Evolutionary conservation across 2,797 vertebrate species (phyloP).

Genomic region (Limnodromus scolopaceus): DNA sequence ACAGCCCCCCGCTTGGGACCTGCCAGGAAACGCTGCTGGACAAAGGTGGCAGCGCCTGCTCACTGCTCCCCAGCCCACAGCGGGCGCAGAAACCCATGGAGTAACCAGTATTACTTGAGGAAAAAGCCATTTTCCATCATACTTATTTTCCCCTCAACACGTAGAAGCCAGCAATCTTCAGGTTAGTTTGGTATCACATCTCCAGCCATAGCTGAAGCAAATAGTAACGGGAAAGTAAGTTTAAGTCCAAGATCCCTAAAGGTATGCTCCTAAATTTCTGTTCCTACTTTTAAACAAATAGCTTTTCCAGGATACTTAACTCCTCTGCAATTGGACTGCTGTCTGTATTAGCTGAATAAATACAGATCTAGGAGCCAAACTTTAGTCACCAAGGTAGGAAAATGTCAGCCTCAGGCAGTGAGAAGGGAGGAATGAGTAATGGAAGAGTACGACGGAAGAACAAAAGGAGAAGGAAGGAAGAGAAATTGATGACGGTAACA

Average conservation of each 20-base stretch:
- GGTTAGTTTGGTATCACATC: neutral
- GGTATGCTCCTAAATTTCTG: neutral
- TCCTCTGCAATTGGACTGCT: neutral
- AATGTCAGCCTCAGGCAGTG: slow-evolving; percentile 1
- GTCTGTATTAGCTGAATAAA: neutral
- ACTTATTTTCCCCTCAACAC: neutral
- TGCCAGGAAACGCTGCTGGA: accelerated
- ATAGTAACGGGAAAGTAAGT: neutral
- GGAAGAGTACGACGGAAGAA: neutral
- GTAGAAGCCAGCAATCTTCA: neutral
- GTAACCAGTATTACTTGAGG: neutral
- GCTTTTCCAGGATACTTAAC: neutral
- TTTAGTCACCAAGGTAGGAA: neutral
- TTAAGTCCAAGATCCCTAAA: neutral
- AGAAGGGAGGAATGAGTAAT: slow-evolving; percentile 2
- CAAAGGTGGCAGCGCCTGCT: neutral
- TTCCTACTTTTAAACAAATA: neutral
- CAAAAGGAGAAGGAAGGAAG: neutral
- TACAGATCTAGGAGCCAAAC: neutral
- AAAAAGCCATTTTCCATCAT: neutral
- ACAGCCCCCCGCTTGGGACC: neutral
- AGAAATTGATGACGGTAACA: neutral
- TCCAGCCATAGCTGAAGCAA: neutral
- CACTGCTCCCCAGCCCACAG: neutral
- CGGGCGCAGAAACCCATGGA: accelerated